These are phyloP conservation scores for Carassius auratus DNA, from an alignment of 2,113 vertebrate species.

Conservation along the genomic window DNA sequence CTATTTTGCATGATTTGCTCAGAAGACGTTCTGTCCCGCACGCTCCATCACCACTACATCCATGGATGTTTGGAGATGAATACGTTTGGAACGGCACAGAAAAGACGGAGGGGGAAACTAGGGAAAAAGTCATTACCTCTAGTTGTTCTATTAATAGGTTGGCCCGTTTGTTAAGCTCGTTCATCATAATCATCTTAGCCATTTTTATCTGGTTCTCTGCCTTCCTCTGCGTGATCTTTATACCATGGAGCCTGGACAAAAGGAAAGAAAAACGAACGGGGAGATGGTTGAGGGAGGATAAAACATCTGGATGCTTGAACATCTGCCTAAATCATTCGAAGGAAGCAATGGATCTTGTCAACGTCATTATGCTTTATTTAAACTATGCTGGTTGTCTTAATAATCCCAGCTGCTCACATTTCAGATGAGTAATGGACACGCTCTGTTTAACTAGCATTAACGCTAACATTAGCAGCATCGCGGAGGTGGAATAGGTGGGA, in stretches of 20 bases:
- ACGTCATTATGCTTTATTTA: background rate
- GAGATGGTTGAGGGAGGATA: slow-evolving; percentile 9
- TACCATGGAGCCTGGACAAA: slow-evolving; percentile 85
- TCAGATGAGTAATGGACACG: background rate
- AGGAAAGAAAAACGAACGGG: slow-evolving; percentile 51
- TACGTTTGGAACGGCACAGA: slow-evolving; percentile 30
- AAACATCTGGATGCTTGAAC: slow-evolving; percentile 23
- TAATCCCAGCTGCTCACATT: background rate
- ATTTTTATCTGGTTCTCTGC: slow-evolving; percentile 98
- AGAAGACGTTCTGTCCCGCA: slow-evolving; percentile 51
- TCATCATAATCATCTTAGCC: slow-evolving; percentile 97
- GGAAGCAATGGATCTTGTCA: slow-evolving; percentile 3
- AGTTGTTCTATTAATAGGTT: slow-evolving; percentile 94
- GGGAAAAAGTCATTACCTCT: slow-evolving; percentile 82
- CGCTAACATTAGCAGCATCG: slow-evolving; percentile 10
- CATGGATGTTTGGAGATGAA: slow-evolving; percentile 59
- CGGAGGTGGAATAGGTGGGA: too few species aligned
- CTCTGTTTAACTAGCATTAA: slow-evolving; percentile 2
- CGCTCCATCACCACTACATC: slow-evolving; percentile 50
- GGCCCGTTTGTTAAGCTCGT: slow-evolving; percentile 94
- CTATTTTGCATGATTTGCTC: slow-evolving; percentile 51
- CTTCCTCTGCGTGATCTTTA: slow-evolving; percentile 91
- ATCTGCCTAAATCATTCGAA: slow-evolving; percentile 17
- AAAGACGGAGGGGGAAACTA: slow-evolving; percentile 10
- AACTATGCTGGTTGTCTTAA: background rate